These are phyloP conservation scores for Labeo rohita DNA, from an alignment of 2,113 vertebrate species.

Conservation along the genomic window DNA sequence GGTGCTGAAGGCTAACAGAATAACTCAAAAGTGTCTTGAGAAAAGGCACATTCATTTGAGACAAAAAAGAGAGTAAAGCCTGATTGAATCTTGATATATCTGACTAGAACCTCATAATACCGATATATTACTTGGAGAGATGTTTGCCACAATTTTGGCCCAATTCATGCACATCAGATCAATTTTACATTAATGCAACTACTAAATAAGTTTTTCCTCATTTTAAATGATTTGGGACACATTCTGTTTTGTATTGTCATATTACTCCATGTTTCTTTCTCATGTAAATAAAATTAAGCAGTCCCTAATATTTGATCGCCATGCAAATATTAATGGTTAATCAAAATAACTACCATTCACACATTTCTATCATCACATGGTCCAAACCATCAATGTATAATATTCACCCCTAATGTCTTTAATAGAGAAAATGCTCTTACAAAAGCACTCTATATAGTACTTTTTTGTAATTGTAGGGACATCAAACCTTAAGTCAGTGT, in stretches of 20 bases:
- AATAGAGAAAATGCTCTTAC: background rate
- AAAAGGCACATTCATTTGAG: slow-evolving; percentile 52
- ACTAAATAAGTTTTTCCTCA: background rate
- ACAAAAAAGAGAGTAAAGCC: slow-evolving; percentile 1
- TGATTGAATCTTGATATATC: background rate
- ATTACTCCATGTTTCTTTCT: background rate
- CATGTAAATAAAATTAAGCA: background rate
- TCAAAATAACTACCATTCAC: background rate
- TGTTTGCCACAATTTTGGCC: background rate
- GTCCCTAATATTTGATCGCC: background rate
- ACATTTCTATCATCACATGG: background rate
- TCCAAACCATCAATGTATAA: background rate
- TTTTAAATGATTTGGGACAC: background rate
- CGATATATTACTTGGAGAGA: background rate
- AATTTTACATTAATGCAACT: background rate
- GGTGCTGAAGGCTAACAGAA: slow-evolving; percentile 26
- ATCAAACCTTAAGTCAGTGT: background rate
- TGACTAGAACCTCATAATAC: background rate
- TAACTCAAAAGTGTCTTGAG: slow-evolving; percentile 32
- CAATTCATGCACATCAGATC: background rate
- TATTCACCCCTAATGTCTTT: background rate
- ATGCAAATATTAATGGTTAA: background rate
- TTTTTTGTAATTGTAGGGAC: background rate
- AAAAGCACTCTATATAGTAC: background rate
- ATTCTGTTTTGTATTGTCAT: background rate